Conservation (phyloP, 2,888 invertebrate genomes). For the Dascillus cervinus region DNA sequence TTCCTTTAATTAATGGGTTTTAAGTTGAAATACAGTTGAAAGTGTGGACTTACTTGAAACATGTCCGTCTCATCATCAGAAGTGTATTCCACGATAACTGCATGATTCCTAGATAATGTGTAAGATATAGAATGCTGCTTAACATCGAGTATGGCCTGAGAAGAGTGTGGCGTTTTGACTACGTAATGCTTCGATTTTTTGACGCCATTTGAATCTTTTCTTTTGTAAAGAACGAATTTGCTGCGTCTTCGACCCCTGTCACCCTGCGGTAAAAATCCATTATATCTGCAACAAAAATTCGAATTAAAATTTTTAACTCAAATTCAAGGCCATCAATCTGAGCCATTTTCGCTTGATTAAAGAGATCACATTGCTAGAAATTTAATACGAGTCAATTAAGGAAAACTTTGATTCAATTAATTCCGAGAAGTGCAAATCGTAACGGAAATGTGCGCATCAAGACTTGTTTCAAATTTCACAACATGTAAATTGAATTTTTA, state of each 20-base stretch:
- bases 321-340: too few species aligned
- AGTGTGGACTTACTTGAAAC: conserved; percentile 99
- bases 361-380: too few species aligned
- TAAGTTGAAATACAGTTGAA: too few species aligned
- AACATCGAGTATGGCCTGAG: conserved; percentile 89
- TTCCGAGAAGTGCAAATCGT: too few species aligned
- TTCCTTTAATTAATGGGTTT: too few species aligned
- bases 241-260: conserved; percentile 89
- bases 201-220: conserved; percentile 84
- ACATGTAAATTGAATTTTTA: too few species aligned
- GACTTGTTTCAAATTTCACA: too few species aligned
- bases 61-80: conserved; percentile 95
- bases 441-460: too few species aligned
- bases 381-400: too few species aligned
- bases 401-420: too few species aligned
- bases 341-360: too few species aligned
- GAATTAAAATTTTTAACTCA: too few species aligned
- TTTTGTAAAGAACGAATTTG: conserved; percentile 85
- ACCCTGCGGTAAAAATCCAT: conserved; percentile 83
- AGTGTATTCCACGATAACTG: conserved; percentile 97
- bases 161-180: conserved; percentile 91
- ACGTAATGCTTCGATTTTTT: conserved; percentile 92
- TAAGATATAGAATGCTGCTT: conserved; percentile 96
- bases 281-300: conserved; percentile 70
- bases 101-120: conserved; percentile 91